These are phyloP conservation scores for Poecilia picta DNA, from an alignment of 2,797 vertebrate species.

Conservation along the genomic window DNA sequence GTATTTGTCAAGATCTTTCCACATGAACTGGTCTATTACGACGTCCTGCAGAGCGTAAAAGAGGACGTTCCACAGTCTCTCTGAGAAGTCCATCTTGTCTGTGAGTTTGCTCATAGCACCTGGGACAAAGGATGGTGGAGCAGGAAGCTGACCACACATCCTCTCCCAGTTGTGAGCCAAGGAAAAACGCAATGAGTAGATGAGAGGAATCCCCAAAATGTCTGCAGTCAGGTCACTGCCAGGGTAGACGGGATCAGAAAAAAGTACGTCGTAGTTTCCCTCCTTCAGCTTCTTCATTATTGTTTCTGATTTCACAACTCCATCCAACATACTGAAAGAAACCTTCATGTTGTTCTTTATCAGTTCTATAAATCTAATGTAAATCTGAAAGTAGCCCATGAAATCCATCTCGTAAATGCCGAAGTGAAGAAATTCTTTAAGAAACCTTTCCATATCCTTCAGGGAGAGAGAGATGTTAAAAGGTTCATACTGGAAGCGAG, in stretches of 20 bases:
- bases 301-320: conserved; percentile 71
- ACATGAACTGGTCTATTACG: accelerated
- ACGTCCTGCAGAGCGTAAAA: conserved; percentile 71
- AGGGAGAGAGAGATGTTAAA: conserved; percentile 52
- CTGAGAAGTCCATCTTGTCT: conserved; percentile 81
- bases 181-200: conserved; percentile 83
- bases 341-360: conserved; percentile 29
- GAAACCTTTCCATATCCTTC: neutral
- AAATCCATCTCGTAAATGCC: conserved; percentile 76
- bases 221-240: conserved; percentile 86
- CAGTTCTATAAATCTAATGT: conserved; percentile 62
- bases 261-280: conserved; percentile 79
- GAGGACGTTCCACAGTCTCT: conserved; percentile 82
- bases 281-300: conserved; percentile 79
- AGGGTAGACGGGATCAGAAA: conserved; percentile 80
- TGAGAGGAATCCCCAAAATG: conserved; percentile 79
- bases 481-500: conserved; percentile 68
- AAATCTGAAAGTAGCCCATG: conserved; percentile 77
- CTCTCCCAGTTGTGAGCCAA: conserved; percentile 80
- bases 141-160: conserved; percentile 84
- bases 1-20: conserved; percentile 72
- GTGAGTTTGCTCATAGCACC: conserved; percentile 83
- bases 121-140: conserved; percentile 82
- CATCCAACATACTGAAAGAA: conserved; percentile 70
- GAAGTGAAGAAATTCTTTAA: conserved; percentile 57